Conservation (phyloP, 1,140 invertebrate genomes). For the Ladona fulva region DNA sequence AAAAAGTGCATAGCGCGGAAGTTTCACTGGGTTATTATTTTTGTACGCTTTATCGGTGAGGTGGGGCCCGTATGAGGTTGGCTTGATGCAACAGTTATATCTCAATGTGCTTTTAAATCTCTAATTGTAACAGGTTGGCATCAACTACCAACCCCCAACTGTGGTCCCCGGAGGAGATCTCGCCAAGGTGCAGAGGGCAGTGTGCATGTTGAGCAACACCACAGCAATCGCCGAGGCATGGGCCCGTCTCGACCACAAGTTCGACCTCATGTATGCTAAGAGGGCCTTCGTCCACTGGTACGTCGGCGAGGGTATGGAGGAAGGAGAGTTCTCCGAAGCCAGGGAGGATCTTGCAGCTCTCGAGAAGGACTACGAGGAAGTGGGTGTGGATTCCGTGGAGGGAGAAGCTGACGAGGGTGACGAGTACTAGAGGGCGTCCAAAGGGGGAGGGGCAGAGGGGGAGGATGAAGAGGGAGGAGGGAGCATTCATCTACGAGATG, state of each 20-base stretch:
- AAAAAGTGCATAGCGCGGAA: no score
- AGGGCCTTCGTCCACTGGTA: conserved; percentile 69
- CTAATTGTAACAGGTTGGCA: conserved; percentile 34
- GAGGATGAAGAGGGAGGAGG: background rate
- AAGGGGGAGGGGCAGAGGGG: background rate
- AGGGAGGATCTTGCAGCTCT: conserved; percentile 59
- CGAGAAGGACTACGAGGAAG: conserved; percentile 56
- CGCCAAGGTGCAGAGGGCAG: conserved; percentile 54
- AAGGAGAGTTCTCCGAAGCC: conserved; percentile 60
- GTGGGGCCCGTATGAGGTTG: no score
- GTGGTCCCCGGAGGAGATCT: conserved; percentile 49
- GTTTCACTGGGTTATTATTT: no score
- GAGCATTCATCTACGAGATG: no score
- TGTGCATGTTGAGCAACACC: conserved; percentile 65
- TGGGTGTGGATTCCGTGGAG: conserved; percentile 41
- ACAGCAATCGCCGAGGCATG: conserved; percentile 66
- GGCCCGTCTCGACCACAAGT: conserved; percentile 57
- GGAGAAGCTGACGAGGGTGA: conserved; percentile 14
- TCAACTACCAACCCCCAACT: conserved; percentile 50
- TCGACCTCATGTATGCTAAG: conserved; percentile 61
- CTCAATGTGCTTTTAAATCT: background rate
- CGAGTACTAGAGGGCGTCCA: conserved; percentile 11
- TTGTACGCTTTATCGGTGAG: no score
- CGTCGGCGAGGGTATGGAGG: conserved; percentile 72
- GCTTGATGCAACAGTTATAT: no score